Percentiles rank a stretch among this genome's conserved stretches.
Conservation (phyloP, 2,797 vertebrate genomes). For the Mus caroli region DNA sequence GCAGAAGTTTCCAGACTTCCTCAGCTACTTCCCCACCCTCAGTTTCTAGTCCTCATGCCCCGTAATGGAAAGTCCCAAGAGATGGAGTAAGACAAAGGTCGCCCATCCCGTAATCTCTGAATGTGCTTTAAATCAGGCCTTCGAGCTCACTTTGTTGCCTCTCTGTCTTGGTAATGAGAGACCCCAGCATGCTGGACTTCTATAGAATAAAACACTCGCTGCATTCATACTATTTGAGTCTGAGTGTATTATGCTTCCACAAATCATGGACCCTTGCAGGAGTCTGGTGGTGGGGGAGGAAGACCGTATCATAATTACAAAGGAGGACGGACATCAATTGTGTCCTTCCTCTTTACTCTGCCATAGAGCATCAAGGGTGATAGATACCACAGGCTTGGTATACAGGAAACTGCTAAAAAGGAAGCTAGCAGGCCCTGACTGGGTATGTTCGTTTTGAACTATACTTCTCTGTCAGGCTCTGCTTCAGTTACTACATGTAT, state of each 20-base stretch:
- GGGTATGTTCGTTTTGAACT: rapidly evolving
- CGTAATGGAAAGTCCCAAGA: background rate
- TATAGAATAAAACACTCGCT: background rate
- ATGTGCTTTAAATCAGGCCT: background rate
- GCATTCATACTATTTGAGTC: background rate
- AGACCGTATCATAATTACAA: background rate
- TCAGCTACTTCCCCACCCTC: background rate
- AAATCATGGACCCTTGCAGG: background rate
- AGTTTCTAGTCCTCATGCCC: background rate
- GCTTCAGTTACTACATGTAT: background rate
- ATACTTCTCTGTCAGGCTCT: background rate
- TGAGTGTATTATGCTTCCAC: background rate
- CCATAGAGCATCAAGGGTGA: background rate
- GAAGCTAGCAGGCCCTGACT: background rate
- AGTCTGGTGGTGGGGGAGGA: background rate
- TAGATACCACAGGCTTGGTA: background rate
- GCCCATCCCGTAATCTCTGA: background rate
- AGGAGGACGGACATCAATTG: background rate
- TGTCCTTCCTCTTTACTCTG: slow-evolving; percentile 19
- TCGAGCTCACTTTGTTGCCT: background rate
- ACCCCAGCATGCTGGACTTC: background rate
- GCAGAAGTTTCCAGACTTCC: background rate
- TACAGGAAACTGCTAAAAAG: background rate
- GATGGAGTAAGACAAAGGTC: background rate
- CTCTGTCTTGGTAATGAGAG: background rate